These are phyloP conservation scores for Uropetala carovei DNA, from an alignment of 2,888 invertebrate genomes.

Conservation along the genomic window DNA sequence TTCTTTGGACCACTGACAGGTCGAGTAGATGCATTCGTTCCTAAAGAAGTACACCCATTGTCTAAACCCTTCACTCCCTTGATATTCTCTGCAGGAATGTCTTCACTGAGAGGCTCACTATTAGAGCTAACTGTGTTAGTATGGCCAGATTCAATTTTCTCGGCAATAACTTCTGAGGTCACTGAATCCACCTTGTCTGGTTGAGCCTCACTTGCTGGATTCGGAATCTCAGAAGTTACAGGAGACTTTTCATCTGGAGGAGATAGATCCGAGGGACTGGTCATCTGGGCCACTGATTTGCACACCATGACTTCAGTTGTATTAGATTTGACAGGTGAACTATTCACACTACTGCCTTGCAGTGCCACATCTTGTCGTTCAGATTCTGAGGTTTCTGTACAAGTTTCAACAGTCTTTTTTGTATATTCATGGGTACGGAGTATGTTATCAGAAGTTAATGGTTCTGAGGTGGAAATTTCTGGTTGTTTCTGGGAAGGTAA, in stretches of 20 bases:
- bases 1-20: constrained; percentile 3
- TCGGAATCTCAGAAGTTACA: constrained; percentile 1
- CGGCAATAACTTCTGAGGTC: background rate
- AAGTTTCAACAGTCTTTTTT: constrained; percentile 45
- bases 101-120: background rate
- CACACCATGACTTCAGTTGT: constrained; percentile 39
- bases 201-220: background rate
- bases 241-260: constrained; percentile 18
- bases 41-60: constrained; percentile 33
- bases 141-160: constrained; percentile 11
- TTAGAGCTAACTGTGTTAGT: background rate
- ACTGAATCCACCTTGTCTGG: constrained; percentile 25
- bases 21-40: constrained; percentile 12
- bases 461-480: background rate
- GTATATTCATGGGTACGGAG: background rate
- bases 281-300: background rate
- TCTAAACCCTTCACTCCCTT: constrained; percentile 38
- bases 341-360: constrained; percentile 14
- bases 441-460: background rate
- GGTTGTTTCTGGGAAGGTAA: constrained; percentile 7
- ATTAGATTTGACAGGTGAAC: constrained; percentile 44
- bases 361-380: background rate
- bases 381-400: constrained; percentile 1
- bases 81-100: background rate
- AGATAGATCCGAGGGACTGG: background rate